Base-by-base conservation (phyloP, 2,888 invertebrate genomes). In the Scrobipalpa atriplicella region DNA sequence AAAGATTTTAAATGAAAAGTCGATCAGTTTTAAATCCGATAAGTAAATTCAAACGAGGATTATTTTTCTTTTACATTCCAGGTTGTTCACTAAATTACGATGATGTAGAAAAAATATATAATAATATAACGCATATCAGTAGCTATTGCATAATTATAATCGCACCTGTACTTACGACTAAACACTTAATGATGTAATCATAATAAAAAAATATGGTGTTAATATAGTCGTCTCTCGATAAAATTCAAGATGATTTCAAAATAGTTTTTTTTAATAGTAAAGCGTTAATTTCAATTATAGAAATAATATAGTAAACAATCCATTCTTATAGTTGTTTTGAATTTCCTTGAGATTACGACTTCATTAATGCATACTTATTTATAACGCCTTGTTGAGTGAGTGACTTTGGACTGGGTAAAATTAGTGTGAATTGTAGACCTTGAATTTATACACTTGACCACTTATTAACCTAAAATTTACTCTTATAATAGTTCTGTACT, bases 111-210 rank as follows among this genome's bases (percentile, higher is more conserved):
- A 66, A 64, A 68, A 16, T 36, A 29, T 36, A 66, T 66, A 54
- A 69, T 66, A 67, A 70, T 73, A 73, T 75, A 78, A 83, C 76
- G 84, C 85, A 84, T 85, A 85, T 86, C 85, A 85, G 82, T 82
- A 81, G 82, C 78, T 76, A 80, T 78, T 79, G 78, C 80, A 78
- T 79, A 75, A 73, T 75, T 65, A 71, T 79, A 78, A 72, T 77
- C 71, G 79, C 81, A 81, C 79, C 16, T 77, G 82, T 84, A 82
- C 80, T 82, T 83, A 83, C 75, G 66, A 76, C 72, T 74, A 77
- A 51, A 64, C 29, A 56, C 21, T 56, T 79, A 77, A 80, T 70
- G 65, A 62, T 65, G 47, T 19, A 56, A 47, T 56, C 21, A 8
- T n/a, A 1, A 29, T 38, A 38, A 36, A 56, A 13, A 21, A 21